Evolutionary conservation across 2,888 invertebrate species (phyloP), one percentile per base, ranked within the genome.

Genomic region (Dinocampus coccinellae): DNA sequence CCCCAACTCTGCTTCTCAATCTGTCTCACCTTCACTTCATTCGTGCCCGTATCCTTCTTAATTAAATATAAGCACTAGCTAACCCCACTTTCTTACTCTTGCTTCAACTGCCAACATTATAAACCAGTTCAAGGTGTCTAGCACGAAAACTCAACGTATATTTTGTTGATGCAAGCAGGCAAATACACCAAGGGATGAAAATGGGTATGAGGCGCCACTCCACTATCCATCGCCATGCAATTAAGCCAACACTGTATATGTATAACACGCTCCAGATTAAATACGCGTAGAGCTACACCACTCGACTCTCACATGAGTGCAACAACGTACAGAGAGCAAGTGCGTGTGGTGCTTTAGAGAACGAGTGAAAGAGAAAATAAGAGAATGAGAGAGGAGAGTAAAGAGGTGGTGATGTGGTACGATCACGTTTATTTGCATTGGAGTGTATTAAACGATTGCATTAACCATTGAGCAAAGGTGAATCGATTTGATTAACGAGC

Each of bases 51-150:
- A 83, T 82, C 79, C 80, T 81, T 80, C 79, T 83, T 84, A 84
- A 84, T 84, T 84, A 84, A 84, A 84, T 84, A 84, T 83, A 82
- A 84, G 81, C 84, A 81, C 79, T 78, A 77, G 80, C 79, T 80
- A 80, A 83, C 81, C 80, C 80, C 79, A 73, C 76, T 78, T 53
- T 60, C 77, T 81, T 78, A 78, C 57, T 60, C 77, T 81, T 78
- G 76, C 74, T 75, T 77, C 75, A 72, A 58, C 72, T 63, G 57
- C 42, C 60, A 69, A 53, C 63, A 36, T 34, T 36, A 70, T 53
- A 72, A 33, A 73, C 63, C 33, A 62, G 63, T 55, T 67, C 53
- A 47, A 42, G 57, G 61, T 20, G 58, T 34, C n/a, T 67, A 42
- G 63, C 52, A 67, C 70, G 47, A 52, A 62, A 62, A 60, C 64